A percentile compares a stretch with the other conserved stretches of the same genome.
Conservation (phyloP, 2,797 vertebrate genomes). For the Echiichthys vipera region DNA sequence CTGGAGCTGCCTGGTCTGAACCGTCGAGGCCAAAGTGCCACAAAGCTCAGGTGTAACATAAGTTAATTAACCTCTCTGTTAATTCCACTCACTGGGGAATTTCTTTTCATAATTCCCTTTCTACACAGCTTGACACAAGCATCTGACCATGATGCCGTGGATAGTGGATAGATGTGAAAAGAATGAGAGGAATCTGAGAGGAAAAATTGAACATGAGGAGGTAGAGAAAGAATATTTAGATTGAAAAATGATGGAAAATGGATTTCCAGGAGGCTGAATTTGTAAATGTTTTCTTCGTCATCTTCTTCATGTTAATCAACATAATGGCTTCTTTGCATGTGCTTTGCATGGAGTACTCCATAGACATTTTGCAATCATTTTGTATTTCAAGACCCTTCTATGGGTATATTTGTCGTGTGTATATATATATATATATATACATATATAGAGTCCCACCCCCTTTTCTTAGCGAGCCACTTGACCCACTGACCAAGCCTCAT, state of each 20-base stretch:
- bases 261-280: neutral
- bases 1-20: slow-evolving; percentile 46
- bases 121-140: neutral
- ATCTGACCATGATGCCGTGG: neutral
- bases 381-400: slow-evolving; percentile 8
- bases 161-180: neutral
- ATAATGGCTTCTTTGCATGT: slow-evolving; percentile 45
- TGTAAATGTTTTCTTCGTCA: slow-evolving; percentile 32
- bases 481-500: neutral
- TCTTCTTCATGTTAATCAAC: slow-evolving; percentile 22
- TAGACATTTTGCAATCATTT: slow-evolving; percentile 23
- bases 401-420: neutral
- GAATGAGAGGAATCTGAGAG: neutral
- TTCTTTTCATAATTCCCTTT: slow-evolving; percentile 56
- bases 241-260: neutral
- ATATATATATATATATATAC: too few species aligned
- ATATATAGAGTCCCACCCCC: neutral
- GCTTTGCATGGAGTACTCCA: slow-evolving; percentile 35
- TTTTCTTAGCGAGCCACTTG: neutral
- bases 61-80: slow-evolving; percentile 64
- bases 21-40: slow-evolving; percentile 35
- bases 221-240: neutral
- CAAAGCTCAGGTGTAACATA: slow-evolving; percentile 64
- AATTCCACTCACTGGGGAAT: slow-evolving; percentile 55
- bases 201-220: neutral